Conservation (phyloP, 2,797 vertebrate species). For the Phoeniculus purpureus region DNA sequence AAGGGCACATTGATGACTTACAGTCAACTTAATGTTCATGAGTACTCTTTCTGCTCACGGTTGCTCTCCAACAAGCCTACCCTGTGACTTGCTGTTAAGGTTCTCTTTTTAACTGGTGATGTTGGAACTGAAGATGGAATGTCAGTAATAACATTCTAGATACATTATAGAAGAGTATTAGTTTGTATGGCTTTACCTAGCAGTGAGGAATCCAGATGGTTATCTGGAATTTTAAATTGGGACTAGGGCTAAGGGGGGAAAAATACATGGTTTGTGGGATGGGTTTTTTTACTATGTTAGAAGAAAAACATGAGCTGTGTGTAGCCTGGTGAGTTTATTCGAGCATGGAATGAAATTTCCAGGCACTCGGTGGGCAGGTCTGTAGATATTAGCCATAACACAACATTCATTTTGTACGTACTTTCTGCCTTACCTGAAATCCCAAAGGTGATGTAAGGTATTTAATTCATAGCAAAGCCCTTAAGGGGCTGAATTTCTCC, state of each 20-base stretch:
- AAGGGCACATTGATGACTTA: too few species aligned
- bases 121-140: background rate
- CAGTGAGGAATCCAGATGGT: background rate
- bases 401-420: background rate
- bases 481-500: background rate
- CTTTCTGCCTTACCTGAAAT: background rate
- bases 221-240: background rate
- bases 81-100: background rate
- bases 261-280: fast-evolving
- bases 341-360: background rate
- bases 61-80: too few species aligned
- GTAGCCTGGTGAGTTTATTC: background rate
- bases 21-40: too few species aligned
- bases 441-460: background rate
- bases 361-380: fast-evolving
- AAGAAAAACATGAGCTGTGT: background rate
- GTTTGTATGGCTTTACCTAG: background rate
- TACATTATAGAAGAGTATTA: background rate
- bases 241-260: background rate
- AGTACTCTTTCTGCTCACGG: too few species aligned
- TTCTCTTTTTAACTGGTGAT: background rate
- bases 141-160: too few species aligned
- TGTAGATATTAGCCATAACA: background rate
- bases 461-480: background rate
- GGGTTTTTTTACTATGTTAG: background rate